Base-by-base conservation (phyloP, 2,113 vertebrate species). In the Bombycilla garrulus region DNA sequence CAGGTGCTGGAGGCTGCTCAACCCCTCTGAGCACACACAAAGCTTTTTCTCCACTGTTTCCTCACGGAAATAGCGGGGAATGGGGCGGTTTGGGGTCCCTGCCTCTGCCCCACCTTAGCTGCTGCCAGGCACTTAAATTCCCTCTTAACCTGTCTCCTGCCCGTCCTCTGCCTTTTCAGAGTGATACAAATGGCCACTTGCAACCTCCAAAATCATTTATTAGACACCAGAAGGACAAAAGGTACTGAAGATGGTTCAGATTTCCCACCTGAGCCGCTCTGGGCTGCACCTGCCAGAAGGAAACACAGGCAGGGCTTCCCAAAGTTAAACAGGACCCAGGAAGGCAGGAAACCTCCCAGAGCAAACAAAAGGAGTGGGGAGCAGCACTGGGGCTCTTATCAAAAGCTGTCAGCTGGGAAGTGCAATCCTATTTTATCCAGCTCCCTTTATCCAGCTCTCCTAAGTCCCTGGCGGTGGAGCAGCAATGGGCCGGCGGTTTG, bases 1-100 rank as follows among this genome's bases (percentile, higher is more conserved):
- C 95, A 96, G 97, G 96, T 98, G 98, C 91, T 77, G 96, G 96
- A 92, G 88, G 93, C 84, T 65, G 86, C 86, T n/a, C 0, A 15
- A 42, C 35, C 51, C 74, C 22, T 61, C 61, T 6, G 4, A 82
- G 66, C 66, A 20, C 44, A 12, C 58, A n/a, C 33, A 31, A 14
- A 71, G 60, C 6, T 0, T 73, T 81, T 29, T 35, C 19, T 72
- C 44, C 5, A 0, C 45, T 4, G 1, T 42, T 80, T 29, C 60
- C 60, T 9, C 0, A 1, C 50, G 25, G 77, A 22, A 88, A 47
- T 51, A 0, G 0, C 8, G 5, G 45, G 21, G 26, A 16, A 5
- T 0, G 3, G 4, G 31, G 53, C 0, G 0, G 12, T 36, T 18
- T 13, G 47, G 40, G 20, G 58, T 12, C n/a, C 51, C 56, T 17